Conservation (phyloP, 2,113 vertebrate genomes). For the Perca flavescens region DNA sequence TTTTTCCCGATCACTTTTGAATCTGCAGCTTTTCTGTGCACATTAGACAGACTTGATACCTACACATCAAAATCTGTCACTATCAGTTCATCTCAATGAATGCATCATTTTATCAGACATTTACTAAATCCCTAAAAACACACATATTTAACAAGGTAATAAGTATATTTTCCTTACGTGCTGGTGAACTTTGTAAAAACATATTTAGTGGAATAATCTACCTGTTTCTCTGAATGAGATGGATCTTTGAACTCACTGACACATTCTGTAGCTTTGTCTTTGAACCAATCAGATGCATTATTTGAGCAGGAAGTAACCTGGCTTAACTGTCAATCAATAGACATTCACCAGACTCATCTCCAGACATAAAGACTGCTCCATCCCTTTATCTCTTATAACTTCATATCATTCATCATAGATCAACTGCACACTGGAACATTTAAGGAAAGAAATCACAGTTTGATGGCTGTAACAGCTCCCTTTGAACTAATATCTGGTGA, state of each 20-base stretch:
- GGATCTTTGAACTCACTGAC: conserved; percentile 26
- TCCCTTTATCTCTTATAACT: conserved; percentile 26
- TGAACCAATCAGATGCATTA: conserved; percentile 38
- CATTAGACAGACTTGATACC: not conserved
- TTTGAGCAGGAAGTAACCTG: conserved; percentile 58
- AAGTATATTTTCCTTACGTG: not conserved
- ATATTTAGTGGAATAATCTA: not conserved
- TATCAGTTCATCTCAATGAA: not conserved
- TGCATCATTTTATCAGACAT: not conserved
- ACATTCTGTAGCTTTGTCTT: conserved; percentile 20
- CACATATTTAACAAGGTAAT: not conserved
- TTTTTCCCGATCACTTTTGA: not conserved
- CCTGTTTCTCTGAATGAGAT: not conserved
- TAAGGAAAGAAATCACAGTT: conserved; percentile 39
- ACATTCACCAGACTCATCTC: conserved; percentile 44
- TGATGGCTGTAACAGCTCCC: conserved; percentile 49
- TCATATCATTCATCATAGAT: conserved; percentile 36
- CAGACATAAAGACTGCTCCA: conserved; percentile 32
- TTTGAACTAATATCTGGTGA: conserved; percentile 39
- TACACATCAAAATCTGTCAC: too few relatives aligned
- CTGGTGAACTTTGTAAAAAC: not conserved
- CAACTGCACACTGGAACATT: conserved; percentile 31
- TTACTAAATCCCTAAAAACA: not conserved
- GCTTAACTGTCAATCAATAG: conserved; percentile 68
- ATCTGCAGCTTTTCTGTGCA: not conserved